Conservation (phyloP, 2,113 vertebrate genomes). For the Genyomyrus donnyi region DNA sequence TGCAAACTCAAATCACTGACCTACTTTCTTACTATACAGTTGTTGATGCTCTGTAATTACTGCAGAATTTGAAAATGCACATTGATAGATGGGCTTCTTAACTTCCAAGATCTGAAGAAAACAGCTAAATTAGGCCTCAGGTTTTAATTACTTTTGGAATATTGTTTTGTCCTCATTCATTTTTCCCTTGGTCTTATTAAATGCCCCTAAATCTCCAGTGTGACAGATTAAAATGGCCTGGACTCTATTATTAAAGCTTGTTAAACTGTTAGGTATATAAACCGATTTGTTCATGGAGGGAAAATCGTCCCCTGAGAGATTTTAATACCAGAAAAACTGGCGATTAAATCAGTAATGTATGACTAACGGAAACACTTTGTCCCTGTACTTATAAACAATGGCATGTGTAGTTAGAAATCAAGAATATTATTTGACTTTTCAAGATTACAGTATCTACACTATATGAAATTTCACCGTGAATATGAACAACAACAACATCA, state of each 20-base stretch:
- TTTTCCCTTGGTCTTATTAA: slow-evolving; percentile 15
- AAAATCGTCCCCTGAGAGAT: slow-evolving; percentile 37
- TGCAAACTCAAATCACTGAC: background rate
- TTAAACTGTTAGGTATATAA: slow-evolving; percentile 6
- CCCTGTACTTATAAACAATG: slow-evolving; percentile 21
- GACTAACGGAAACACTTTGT: slow-evolving; percentile 47
- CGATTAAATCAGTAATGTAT: slow-evolving; percentile 53
- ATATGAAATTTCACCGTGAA: background rate
- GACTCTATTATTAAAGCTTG: background rate
- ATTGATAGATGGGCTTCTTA: slow-evolving; percentile 38
- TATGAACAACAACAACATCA: background rate
- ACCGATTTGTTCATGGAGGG: background rate
- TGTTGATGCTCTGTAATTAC: slow-evolving; percentile 11
- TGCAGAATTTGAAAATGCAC: slow-evolving; percentile 31
- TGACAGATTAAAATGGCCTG: background rate
- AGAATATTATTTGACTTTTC: background rate
- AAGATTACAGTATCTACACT: background rate
- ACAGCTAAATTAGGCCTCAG: slow-evolving; percentile 31
- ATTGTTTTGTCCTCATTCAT: slow-evolving; percentile 16
- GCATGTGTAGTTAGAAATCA: slow-evolving; percentile 29
- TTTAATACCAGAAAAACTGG: slow-evolving; percentile 32
- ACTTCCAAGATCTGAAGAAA: slow-evolving; percentile 20
- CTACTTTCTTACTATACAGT: slow-evolving; percentile 24
- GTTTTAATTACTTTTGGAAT: slow-evolving; percentile 39
- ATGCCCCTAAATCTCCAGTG: background rate